Evolutionary conservation across 2,888 invertebrate genomes (phyloP).

Genomic region (Hybos culiciformis): DNA sequence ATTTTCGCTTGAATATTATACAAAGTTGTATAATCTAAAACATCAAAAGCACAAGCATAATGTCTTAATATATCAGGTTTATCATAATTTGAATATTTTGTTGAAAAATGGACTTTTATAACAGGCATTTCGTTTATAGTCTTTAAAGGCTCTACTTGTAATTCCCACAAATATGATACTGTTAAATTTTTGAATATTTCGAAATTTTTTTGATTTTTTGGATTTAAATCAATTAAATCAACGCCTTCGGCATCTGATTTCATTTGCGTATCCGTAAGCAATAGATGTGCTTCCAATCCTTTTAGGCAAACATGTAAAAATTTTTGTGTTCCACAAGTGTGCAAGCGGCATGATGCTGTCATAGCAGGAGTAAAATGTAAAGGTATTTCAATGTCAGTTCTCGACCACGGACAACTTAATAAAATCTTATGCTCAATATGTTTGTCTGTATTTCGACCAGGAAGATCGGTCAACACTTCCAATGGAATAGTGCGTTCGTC

Average conservation of each 20-base stretch:
- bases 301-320: conserved; percentile 66
- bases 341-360: conserved; percentile 62
- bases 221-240: conserved; percentile 53
- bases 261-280: conserved; percentile 38
- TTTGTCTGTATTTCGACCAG: conserved; percentile 54
- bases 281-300: conserved; percentile 42
- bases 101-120: conserved; percentile 49
- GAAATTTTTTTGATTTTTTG: conserved; percentile 44
- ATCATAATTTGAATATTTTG: conserved; percentile 40
- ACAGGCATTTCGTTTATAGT: conserved; percentile 42
- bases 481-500: conserved; percentile 47
- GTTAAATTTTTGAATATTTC: conserved; percentile 59
- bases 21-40: conserved; percentile 72
- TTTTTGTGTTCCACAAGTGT: conserved; percentile 73
- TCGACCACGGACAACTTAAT: conserved; percentile 66
- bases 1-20: conserved; percentile 55
- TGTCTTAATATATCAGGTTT: conserved; percentile 30
- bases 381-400: conserved; percentile 55
- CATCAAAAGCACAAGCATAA: conserved; percentile 60
- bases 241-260: conserved; percentile 46
- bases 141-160: conserved; percentile 49
- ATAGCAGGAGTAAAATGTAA: conserved; percentile 76
- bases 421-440: conserved; percentile 65
- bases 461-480: conserved; percentile 57
- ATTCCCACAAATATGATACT: conserved; percentile 75